Base-by-base conservation (phyloP, 2,888 invertebrate genomes). In the Pycnomerus fuliginosus region DNA sequence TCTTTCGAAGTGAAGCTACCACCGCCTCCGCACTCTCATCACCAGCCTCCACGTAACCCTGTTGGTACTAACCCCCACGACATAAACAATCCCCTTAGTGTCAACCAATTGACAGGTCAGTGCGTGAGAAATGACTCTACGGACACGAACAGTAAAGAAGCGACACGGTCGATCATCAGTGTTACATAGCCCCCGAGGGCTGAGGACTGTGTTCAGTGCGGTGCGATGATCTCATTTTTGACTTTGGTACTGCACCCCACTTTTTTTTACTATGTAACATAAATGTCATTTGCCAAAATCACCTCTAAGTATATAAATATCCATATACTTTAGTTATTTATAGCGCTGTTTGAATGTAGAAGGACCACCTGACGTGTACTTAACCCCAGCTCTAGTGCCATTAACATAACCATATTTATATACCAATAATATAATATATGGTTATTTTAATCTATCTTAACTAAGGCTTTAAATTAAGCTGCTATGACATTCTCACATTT, bases 21-120 rank as follows among this genome's bases (percentile, higher is more conserved):
- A 20, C 67, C 64, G 37, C 71, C 64, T 35, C 71, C 69, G 40
- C 76, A 77, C 31, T 71, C 73, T 35, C 47, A 39, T n/a, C 52
- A 48, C 15, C 52, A 39, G 35, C 45, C 40, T 38, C 76, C 77
- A 54, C 78, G 91, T 52, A 83, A 89, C 71, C 92, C 92, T 25
- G 90, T 92, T 42, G 92, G 92, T 46, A 90, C 91, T 30, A 92
- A 92, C 75, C 92, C 92, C 25, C 85, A 90, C 60, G 92, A 93
- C 75, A 85, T 89, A 55, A 93, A 93, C 76, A 92, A 93, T 77
- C 93, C 93, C 42, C 77, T 93, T 27, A 91, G 90, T 71, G 90
- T 93, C 44, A 91, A 91, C 64, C 91, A 92, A 74, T 76, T 93
- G 58, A 91, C 90, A 48, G 88, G 88, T 58, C 85, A 86, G 67